Conservation (phyloP, 2,888 invertebrate genomes). For the Orchesella flavescens region DNA sequence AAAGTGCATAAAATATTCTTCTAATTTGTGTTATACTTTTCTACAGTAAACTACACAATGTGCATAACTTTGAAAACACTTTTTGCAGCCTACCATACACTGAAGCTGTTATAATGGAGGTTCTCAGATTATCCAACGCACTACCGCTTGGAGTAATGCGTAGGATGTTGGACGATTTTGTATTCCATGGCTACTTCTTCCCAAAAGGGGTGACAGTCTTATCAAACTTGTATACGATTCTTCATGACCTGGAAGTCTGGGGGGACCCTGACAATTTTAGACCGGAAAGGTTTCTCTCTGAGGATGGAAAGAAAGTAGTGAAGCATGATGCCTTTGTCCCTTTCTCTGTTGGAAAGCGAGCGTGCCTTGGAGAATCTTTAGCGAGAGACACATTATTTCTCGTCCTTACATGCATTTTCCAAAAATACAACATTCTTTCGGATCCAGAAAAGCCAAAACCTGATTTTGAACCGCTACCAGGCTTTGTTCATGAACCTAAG, state of each 20-base stretch:
- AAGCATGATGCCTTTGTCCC: constrained; percentile 55
- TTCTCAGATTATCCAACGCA: constrained; percentile 50
- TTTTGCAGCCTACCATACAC: constrained; percentile 61
- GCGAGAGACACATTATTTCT: constrained; percentile 58
- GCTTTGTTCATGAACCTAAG: constrained; percentile 11
- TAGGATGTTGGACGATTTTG: constrained; percentile 30
- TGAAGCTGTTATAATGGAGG: constrained; percentile 62
- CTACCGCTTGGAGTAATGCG: constrained; percentile 44
- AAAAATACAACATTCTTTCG: constrained; percentile 30
- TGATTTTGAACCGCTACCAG: not conserved
- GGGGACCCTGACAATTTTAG: constrained; percentile 60
- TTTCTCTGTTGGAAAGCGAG: constrained; percentile 58
- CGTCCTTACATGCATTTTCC: constrained; percentile 42
- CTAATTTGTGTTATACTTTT: too few relatives aligned
- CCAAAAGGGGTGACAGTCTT: constrained; percentile 51
- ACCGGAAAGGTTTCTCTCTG: constrained; percentile 63
- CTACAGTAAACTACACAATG: too few relatives aligned
- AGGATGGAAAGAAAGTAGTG: constrained; percentile 49
- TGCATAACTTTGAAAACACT: too few relatives aligned
- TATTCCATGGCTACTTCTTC: constrained; percentile 43
- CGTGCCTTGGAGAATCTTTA: constrained; percentile 59
- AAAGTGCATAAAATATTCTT: too few relatives aligned
- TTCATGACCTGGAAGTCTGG: constrained; percentile 63
- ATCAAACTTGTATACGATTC: constrained; percentile 48
- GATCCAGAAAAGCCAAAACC: not conserved